Evolutionary conservation across 1,140 invertebrate species (phyloP).

Genomic region (Nomia melanderi): DNA sequence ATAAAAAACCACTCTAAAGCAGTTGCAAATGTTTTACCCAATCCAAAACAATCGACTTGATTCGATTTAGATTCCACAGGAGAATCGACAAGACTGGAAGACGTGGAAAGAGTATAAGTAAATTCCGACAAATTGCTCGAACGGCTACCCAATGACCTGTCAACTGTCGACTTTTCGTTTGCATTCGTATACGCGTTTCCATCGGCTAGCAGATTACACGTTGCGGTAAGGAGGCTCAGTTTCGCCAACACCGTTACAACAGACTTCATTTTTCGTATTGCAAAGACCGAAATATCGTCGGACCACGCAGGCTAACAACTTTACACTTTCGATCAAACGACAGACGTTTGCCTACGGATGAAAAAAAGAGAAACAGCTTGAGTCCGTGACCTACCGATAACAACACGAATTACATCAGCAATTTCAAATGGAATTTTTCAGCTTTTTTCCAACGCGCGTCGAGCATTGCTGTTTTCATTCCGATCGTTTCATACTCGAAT

Average conservation of each 20-base stretch:
- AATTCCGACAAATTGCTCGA: constrained; percentile 24
- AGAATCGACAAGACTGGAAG: background rate
- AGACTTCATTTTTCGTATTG: background rate
- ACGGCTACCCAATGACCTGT: background rate
- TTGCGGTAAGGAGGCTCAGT: background rate
- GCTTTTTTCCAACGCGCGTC: background rate
- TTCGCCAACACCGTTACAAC: background rate
- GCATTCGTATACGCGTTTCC: too few relatives aligned
- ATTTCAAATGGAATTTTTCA: constrained; percentile 8
- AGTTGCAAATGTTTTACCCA: constrained; percentile 61
- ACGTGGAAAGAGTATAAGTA: constrained; percentile 10
- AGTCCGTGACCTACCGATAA: constrained; percentile 25
- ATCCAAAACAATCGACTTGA: constrained; percentile 72
- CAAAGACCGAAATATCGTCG: background rate
- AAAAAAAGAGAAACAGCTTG: background rate
- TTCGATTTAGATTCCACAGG: background rate
- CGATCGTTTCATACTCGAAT: background rate
- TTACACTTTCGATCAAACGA: background rate
- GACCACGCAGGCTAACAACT: background rate
- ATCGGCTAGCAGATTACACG: background rate
- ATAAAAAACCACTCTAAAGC: constrained; percentile 66
- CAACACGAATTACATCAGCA: background rate
- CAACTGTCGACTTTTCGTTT: background rate
- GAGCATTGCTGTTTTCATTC: background rate
- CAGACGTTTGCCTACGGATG: background rate